Evolutionary conservation across 2,113 vertebrate genomes (phyloP).

Genomic region (Cricetomys ansorgei): DNA sequence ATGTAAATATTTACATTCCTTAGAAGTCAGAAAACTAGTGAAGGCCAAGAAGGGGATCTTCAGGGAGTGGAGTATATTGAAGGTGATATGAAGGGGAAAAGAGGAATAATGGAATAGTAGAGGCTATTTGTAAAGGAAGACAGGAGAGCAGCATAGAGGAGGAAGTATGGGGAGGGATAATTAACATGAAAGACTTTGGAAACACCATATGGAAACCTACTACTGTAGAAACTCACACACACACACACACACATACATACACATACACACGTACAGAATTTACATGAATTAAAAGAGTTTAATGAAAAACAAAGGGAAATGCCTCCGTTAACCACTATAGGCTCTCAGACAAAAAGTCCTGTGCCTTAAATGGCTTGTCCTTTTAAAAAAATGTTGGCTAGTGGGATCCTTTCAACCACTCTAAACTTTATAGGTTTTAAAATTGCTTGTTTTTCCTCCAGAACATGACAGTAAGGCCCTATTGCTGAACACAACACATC

Average conservation of each 20-base stretch:
- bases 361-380: neutral
- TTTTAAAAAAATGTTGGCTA: neutral
- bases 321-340: neutral
- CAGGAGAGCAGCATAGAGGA: neutral
- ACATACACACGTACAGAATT: neutral
- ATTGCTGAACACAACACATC: neutral
- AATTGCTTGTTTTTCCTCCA: neutral
- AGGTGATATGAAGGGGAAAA: neutral
- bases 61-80: neutral
- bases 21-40: neutral
- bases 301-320: neutral
- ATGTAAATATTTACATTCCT: neutral
- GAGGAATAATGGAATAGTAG: neutral
- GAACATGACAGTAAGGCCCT: neutral
- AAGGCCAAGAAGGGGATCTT: neutral
- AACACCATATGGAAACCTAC: neutral
- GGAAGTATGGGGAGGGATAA: neutral
- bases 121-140: neutral
- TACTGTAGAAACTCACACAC: neutral
- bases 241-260: neutral
- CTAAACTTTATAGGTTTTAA: neutral
- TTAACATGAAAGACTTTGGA: neutral
- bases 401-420: neutral
- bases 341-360: neutral
- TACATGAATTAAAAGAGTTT: neutral